Conservation (phyloP, 2,113 vertebrate species). For the Zonotrichia leucophrys region DNA sequence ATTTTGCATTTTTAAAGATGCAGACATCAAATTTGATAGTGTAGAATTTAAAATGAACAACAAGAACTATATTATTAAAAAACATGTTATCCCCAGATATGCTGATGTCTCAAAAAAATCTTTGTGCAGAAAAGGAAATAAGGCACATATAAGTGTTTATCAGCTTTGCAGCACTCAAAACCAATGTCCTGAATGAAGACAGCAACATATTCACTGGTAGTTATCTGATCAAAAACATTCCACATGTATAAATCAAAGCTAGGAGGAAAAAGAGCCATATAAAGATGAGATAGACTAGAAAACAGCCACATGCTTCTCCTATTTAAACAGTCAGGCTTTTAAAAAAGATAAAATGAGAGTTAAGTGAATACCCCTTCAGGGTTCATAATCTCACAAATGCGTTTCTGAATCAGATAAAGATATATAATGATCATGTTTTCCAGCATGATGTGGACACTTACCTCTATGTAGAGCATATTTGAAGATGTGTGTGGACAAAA, state of each 20-base stretch:
- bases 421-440: slow-evolving; percentile 36
- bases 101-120: slow-evolving; percentile 54
- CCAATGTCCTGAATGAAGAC: slow-evolving; percentile 49
- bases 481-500: not conserved
- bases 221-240: slow-evolving; percentile 62
- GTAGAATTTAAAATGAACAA: slow-evolving; percentile 64
- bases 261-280: not conserved
- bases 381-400: slow-evolving; percentile 14
- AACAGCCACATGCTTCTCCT: not conserved
- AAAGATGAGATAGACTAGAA: slow-evolving; percentile 35
- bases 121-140: slow-evolving; percentile 59
- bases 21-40: slow-evolving; percentile 58
- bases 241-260: slow-evolving; percentile 40
- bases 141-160: slow-evolving; percentile 48
- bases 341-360: slow-evolving; percentile 21
- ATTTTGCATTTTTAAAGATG: slow-evolving; percentile 61
- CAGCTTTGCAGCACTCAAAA: slow-evolving; percentile 50
- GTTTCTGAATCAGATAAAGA: not conserved
- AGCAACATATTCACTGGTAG: slow-evolving; percentile 32
- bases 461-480: not conserved
- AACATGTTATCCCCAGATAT: slow-evolving; percentile 60
- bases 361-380: not conserved
- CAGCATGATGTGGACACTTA: not conserved
- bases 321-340: slow-evolving; percentile 31
- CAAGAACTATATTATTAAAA: slow-evolving; percentile 61